Evolutionary conservation across 2,113 vertebrate genomes (phyloP).

Genomic region (Strigops habroptila): DNA sequence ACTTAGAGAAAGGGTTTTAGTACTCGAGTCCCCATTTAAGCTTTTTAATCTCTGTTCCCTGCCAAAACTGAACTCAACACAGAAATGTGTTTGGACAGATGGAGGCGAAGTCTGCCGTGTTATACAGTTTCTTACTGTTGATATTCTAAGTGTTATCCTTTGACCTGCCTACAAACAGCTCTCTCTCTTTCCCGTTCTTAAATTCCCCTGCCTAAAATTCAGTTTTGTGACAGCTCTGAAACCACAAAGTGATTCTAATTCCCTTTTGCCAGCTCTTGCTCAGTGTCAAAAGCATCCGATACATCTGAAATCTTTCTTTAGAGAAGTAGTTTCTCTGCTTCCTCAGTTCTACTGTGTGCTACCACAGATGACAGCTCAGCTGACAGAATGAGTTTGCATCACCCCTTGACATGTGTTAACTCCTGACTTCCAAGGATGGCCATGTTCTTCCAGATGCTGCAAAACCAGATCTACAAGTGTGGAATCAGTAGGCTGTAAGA

Average conservation of each 20-base stretch:
- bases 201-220: not conserved
- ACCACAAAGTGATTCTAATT: not conserved
- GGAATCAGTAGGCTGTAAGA: not conserved
- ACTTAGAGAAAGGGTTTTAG: not conserved
- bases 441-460: not conserved
- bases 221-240: not conserved
- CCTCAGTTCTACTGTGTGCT: not conserved
- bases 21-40: not conserved
- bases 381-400: not conserved
- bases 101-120: slow-evolving; percentile 8
- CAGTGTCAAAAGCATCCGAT: not conserved
- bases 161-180: not conserved
- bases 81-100: slow-evolving; percentile 32
- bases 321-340: not conserved
- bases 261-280: not conserved
- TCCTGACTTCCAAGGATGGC: not conserved
- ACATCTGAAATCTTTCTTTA: not conserved
- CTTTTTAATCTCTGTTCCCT: not conserved
- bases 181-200: not conserved
- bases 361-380: not conserved
- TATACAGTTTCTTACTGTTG: not conserved
- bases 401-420: not conserved
- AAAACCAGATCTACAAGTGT: not conserved
- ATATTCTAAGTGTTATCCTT: not conserved
- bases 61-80: not conserved